phyloP scores from a whole-genome alignment of 2,797 vertebrate genomes.

The Sciaenops ocellatus region DNA sequence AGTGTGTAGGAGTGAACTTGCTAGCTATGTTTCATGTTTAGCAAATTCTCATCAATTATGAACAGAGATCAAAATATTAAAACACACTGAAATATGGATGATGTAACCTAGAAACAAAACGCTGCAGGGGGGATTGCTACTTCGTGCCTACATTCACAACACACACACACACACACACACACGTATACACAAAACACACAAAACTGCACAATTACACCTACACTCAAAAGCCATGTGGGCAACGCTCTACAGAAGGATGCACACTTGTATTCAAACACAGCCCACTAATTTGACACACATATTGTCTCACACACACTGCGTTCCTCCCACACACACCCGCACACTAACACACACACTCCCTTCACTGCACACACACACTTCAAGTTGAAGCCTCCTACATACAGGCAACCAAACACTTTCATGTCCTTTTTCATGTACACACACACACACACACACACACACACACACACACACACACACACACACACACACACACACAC shows the following conservation, averaged over 20 bases:
- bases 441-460: no score
- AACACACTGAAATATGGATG: constrained; percentile 66
- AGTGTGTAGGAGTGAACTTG: not conserved
- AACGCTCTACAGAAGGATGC: constrained; percentile 22
- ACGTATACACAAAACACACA: not conserved
- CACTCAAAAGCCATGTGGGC: constrained; percentile 16
- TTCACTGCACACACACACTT: constrained; percentile 9
- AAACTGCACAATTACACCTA: constrained; percentile 34
- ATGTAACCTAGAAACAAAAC: constrained; percentile 67
- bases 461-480: no score
- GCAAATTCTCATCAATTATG: constrained; percentile 56
- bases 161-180: constrained; percentile 6
- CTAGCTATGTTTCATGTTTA: constrained; percentile 21
- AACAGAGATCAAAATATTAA: constrained; percentile 47
- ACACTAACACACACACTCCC: not conserved
- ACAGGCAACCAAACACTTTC: constrained; percentile 8
- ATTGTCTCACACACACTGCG: constrained; percentile 25
- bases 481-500: not conserved
- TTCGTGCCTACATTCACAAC: constrained; percentile 13
- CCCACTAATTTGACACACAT: constrained; percentile 47
- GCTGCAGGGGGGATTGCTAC: constrained; percentile 41
- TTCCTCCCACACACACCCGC: constrained; percentile 11
- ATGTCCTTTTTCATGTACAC: not conserved
- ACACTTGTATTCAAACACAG: constrained; percentile 55
- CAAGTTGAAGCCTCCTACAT: constrained; percentile 47